Conservation (phyloP, 2,113 vertebrate species). For the Pheucticus melanocephalus region DNA sequence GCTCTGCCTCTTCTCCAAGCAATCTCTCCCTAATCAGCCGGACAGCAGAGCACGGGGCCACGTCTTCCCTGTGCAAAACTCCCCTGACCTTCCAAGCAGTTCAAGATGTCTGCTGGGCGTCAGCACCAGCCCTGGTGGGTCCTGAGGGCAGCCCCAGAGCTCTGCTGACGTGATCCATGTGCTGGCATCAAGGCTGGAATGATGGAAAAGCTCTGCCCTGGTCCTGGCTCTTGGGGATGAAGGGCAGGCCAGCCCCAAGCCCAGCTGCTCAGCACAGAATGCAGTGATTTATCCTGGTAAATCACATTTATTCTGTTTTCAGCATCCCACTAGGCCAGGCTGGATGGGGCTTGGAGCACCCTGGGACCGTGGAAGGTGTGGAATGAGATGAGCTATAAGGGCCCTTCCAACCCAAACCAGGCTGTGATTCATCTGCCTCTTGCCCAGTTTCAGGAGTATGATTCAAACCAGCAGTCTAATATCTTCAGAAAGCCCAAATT, state of each 20-base stretch:
- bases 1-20: background rate
- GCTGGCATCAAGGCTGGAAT: background rate
- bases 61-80: accelerated
- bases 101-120: background rate
- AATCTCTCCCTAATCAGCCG: background rate
- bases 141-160: background rate
- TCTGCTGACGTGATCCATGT: background rate
- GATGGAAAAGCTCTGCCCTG: background rate
- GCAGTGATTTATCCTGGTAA: background rate
- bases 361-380: background rate
- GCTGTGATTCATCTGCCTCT: background rate
- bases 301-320: background rate
- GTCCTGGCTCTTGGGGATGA: accelerated
- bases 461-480: constrained; percentile 9
- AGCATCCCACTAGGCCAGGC: background rate
- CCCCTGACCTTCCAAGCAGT: background rate
- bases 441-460: background rate
- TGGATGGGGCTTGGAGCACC: background rate
- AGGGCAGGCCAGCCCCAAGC: background rate
- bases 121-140: background rate
- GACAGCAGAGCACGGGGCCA: background rate
- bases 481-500: background rate
- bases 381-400: background rate
- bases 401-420: background rate
- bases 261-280: background rate